Evolutionary conservation across 2,888 invertebrate genomes (phyloP).

Genomic region (Chamaedrilus cognettii): DNA sequence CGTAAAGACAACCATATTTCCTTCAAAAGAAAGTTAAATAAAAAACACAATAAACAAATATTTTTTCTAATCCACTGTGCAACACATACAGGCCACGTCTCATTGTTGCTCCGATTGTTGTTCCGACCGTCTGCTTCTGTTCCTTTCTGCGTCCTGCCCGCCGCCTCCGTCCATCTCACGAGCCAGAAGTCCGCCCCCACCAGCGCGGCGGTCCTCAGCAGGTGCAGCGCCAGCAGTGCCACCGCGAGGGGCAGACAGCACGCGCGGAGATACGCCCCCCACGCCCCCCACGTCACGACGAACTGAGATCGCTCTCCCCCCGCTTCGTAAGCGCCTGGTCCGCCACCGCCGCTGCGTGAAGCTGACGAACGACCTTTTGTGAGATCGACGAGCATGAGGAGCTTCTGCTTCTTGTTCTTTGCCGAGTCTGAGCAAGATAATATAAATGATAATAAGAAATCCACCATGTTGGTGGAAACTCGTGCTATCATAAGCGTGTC

Average conservation of each 20-base stretch:
- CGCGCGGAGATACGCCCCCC: constrained; percentile 68
- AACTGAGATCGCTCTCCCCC: constrained; percentile 8
- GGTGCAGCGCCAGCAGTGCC: constrained; percentile 15
- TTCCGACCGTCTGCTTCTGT: neutral
- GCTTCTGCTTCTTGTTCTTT: too few relatives aligned
- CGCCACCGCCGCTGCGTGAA: neutral
- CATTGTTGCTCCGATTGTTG: neutral
- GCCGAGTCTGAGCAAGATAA: too few relatives aligned
- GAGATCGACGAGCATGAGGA: neutral
- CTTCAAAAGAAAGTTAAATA: neutral
- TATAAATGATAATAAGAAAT: too few relatives aligned
- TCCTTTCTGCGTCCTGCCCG: constrained; percentile 31
- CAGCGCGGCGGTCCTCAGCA: constrained; percentile 64
- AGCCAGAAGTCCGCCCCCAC: constrained; percentile 81
- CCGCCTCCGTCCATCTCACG: constrained; percentile 70
- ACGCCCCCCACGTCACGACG: constrained; percentile 7
- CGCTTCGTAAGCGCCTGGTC: neutral
- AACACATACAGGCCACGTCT: neutral
- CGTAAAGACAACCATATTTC: neutral
- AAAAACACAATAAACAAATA: neutral
- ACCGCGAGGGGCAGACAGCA: constrained; percentile 66
- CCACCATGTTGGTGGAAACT: too few relatives aligned
- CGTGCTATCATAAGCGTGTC: too few relatives aligned
- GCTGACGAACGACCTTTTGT: neutral
- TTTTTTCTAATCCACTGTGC: neutral